Evolutionary conservation across 2,797 vertebrate species (phyloP), one percentile per base, ranked within the genome.

Genomic region (Hippopotamyrus pictus): DNA sequence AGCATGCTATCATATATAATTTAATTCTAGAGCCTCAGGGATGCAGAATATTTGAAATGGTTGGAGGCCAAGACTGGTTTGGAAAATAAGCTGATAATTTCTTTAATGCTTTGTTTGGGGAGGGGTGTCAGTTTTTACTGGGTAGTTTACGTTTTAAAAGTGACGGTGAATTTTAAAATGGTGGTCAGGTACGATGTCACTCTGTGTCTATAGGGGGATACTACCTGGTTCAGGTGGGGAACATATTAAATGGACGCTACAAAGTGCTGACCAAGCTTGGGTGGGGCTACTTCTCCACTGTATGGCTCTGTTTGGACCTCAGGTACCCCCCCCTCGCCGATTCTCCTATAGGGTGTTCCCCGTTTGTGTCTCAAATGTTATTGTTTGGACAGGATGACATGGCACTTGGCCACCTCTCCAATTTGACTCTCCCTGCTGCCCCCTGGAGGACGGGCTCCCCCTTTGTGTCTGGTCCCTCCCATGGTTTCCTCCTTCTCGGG

Each of bases 241-340:
- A 97, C 89, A 93, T 94, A 44, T 95, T 98, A 90, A 97, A 97
- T 92, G 93, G 88, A 0, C 94, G 57, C 89, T 98, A 97, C 93
- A 95, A 95, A 90, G 97, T 96, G 92, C 90, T 96, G 69, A 92
- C 90, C 7, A 95, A 96, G 89, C 95, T 98, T 1, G 97, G 97
- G 17, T 96, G 95, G 37, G 97, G 97, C 0, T 88, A 95, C 91
- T 98, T 97, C 90, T 96, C 97, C 59, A 97, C 97, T 0, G 97
- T 98, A 37, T 97, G 97, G 97, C 93, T 97, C 90, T 98, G 97
- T 90, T 91, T 93, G 90, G 97, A 98, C 92, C 93, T 93, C 91
- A 94, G 92, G 95, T 95, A 89, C 2, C 41, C 50, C 48, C 8
- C 5, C 29, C 85, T 17, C 4, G 22, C 85, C 84, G 2, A 86